Base-by-base conservation (phyloP, 1,140 invertebrate genomes). In the Drosophila malerkotliana region DNA sequence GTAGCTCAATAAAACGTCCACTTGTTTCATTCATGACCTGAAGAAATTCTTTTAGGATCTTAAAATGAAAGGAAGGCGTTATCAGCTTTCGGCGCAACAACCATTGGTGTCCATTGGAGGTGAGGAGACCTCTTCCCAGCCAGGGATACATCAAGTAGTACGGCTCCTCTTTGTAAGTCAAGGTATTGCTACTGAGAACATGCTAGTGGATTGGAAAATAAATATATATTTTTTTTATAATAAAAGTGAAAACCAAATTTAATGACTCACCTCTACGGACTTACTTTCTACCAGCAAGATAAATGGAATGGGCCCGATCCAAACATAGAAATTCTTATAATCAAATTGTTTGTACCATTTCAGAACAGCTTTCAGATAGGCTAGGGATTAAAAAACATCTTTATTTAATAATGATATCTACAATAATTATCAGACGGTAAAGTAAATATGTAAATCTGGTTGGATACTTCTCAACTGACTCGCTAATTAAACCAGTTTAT, bases 401-500 rank as follows among this genome's bases (percentile, higher is more conserved):
- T 7, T 18, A n/a, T 44, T 14, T 18, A 44, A 15, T 12, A 15
- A 21, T 47, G 15, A 15, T 7, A 3, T 0, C 4, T 5, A 41
- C 3, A 44, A 44, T 44, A 44, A 44, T 44, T 12, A 7, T 15
- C 8, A 18, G 7, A 18, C 14, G 8, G 5, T 44, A 1, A 18
- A 6, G 14, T 14, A 8, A 44, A 44, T 44, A 14, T 18, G 41
- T 44, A 44, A 18, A 44, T 8, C 4, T 44, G 5, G 9, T 44
- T 44, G 5, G 41, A 44, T 48, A 5, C 12, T 4, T 12, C 10
- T 24, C 32, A 21, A 2, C 6, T 14, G 18, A 21, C 28, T 37
- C 9, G 45, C 58, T 51, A 66, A 66, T 26, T 41, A 66, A 63
- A 66, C 63, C 47, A 6, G 63, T 66, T 58, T 63, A 7, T 48